Evolutionary conservation across 2,888 invertebrate species (phyloP).

Genomic region (Macrosiphum euphorbiae): DNA sequence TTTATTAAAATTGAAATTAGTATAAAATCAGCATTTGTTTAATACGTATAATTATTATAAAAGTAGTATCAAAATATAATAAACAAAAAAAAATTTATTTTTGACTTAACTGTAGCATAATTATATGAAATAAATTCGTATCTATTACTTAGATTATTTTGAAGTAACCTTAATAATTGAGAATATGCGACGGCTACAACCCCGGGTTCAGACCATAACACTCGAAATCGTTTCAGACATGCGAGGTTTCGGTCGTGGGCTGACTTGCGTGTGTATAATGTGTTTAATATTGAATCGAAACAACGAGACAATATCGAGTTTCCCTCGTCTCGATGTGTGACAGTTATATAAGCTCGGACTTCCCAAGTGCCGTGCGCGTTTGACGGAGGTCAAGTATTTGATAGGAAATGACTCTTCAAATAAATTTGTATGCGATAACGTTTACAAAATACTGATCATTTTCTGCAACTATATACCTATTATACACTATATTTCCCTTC

Average conservation of each 20-base stretch:
- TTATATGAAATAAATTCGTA: neutral
- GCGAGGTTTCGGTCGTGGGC: neutral
- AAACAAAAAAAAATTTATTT: neutral
- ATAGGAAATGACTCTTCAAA: slow-evolving; percentile 28
- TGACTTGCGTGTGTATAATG: neutral
- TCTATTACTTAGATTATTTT: neutral
- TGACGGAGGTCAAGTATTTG: slow-evolving; percentile 49
- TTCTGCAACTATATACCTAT: neutral
- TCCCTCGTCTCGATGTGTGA: slow-evolving; percentile 22
- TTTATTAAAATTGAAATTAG: too few relatives aligned
- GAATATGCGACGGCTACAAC: neutral
- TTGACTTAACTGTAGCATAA: neutral
- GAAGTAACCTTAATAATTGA: neutral
- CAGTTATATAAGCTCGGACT: slow-evolving; percentile 45
- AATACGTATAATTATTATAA: neutral
- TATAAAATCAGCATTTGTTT: neutral
- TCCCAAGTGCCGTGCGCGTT: neutral
- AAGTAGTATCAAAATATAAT: neutral
- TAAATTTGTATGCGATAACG: neutral
- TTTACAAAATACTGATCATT: slow-evolving; percentile 32
- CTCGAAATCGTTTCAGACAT: neutral
- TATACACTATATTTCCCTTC: neutral
- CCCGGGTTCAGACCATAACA: neutral
- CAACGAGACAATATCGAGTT: neutral
- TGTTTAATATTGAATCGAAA: slow-evolving; percentile 12